Evolutionary conservation across 2,888 invertebrate genomes (phyloP), one percentile per base, ranked within the genome.

Genomic region (Drosophila mimetica): DNA sequence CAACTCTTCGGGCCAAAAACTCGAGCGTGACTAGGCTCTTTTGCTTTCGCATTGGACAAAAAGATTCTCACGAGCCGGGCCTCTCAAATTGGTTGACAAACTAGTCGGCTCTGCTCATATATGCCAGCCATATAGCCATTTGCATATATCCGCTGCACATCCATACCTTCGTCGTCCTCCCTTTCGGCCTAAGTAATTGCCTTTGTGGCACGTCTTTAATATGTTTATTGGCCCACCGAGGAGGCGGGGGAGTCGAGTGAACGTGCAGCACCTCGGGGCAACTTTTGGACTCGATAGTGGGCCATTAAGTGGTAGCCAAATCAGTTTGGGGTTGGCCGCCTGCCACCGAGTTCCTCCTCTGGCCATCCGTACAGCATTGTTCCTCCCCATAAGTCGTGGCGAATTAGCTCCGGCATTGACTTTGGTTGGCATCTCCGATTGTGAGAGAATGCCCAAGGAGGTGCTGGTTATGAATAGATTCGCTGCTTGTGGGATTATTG

Each of bases 21-120:
- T 71, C 77, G 88, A 77, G 88, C 89, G 86, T 89, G 89, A 89
- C 89, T 86, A 76, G 88, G 76, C 64, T 71, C 76, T 86, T 76
- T 76, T 59, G n/a, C 53, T 20, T 20, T 9, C n/a, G 39, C 41
- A 46, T 53, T 57, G 46, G 18, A 34, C 50, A 61, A 67, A 77
- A 76, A 84, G 76, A 77, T 86, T 86, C 85, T 86, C 85, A 86
- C 85, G 85, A 80, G 77, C 70, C 79, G 75, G 77, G 76, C 69
- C 48, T 72, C 74, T 74, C 72, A 77, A 82, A 84, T 84, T 84
- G 82, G 82, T 83, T 83, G 82, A 83, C 82, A 83, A 83, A 83
- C 76, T 82, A 76, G 79, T 75, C 75, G 78, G 65, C 69, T 76
- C 78, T 52, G 79, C 79, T 64, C 64, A 64, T 64, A 61, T 61